Evolutionary conservation across 2,888 invertebrate genomes (phyloP), one percentile per base, ranked within the genome.

Genomic region (Drosophila peninsularis): DNA sequence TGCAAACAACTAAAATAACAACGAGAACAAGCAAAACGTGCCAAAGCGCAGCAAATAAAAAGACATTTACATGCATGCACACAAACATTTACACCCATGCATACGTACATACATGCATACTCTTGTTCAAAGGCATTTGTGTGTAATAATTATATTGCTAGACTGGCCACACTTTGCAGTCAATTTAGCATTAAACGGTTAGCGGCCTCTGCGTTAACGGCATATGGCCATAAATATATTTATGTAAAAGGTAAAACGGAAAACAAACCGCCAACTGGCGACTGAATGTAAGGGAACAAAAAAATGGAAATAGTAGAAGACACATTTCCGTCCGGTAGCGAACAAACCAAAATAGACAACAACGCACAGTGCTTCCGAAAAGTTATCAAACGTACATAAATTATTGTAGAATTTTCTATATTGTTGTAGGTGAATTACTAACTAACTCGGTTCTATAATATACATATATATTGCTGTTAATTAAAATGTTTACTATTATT

Each of bases 281-380:
- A 56, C 53, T 45, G 76, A 79, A 80, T 63, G 62, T 57, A 32
- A 27, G 27, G 57, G 53, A 19, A 44, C 13, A 37, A 37, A 42
- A 13, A 57, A 77, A 77, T 50, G 61, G 57, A 71, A 74, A 71
- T 76, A 71, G 67, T 70, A 71, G 78, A 83, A 86, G 81, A 70
- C 68, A 86, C 81, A 88, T 83, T 88, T 84, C 83, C 83, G 83
- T 71, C 80, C 68, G 75, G 80, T 67, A 74, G 71, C 83, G 62
- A 71, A 82, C 69, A 70, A 86, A 78, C 86, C 80, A 88, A 83
- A 88, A 83, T 88, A 88, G 89, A 86, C 75, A 80, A 67, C 75
- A 63, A 69, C 62, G 70, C 64, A 76, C 78, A 74, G 78, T 76
- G 74, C 53, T 37, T 4, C 17, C 10, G 14, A 61, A 14, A 5